A percentile compares a stretch with the other conserved stretches of the same genome.
These are phyloP conservation scores for Drosophila greeni DNA, from an alignment of 2,888 invertebrate genomes.

Conservation along the genomic window DNA sequence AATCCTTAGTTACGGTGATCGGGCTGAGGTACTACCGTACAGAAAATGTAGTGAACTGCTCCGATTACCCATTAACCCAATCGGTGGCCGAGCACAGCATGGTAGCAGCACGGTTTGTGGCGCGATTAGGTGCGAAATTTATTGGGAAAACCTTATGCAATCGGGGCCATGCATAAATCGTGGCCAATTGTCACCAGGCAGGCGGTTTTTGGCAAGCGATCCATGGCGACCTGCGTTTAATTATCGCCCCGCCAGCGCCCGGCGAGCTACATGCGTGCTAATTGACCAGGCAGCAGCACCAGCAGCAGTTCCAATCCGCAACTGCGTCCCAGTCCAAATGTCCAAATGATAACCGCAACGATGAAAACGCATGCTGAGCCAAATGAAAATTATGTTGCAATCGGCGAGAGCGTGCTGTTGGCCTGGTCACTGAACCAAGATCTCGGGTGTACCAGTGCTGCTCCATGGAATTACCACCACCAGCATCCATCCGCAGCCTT, in stretches of 20 bases:
- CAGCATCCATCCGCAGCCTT: slow-evolving; percentile 50
- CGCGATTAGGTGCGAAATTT: slow-evolving; percentile 65
- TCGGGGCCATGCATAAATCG: slow-evolving; percentile 56
- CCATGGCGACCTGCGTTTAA: slow-evolving; percentile 52
- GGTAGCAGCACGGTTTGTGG: slow-evolving; percentile 60
- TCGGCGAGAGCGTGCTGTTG: slow-evolving; percentile 31
- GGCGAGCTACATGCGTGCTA: slow-evolving; percentile 75
- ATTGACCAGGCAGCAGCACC: slow-evolving; percentile 58
- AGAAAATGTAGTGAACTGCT: slow-evolving; percentile 14
- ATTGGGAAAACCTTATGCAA: slow-evolving; percentile 67
- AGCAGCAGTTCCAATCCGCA: slow-evolving; percentile 6
- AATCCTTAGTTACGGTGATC: slow-evolving; percentile 16
- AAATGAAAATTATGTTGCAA: slow-evolving; percentile 71
- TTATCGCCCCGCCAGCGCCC: slow-evolving; percentile 57
- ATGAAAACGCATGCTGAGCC: slow-evolving; percentile 71
- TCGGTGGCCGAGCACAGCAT: slow-evolving; percentile 57
- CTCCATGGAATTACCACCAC: slow-evolving; percentile 11
- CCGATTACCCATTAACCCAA: slow-evolving; percentile 37
- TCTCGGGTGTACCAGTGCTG: slow-evolving; percentile 24
- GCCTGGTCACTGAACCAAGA: slow-evolving; percentile 53
- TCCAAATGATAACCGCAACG: slow-evolving; percentile 67
- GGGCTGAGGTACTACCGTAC: slow-evolving; percentile 24
- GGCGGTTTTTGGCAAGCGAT: slow-evolving; percentile 29
- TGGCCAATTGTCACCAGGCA: slow-evolving; percentile 66
- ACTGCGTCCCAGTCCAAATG: slow-evolving; percentile 26